Percentiles rank a stretch among this genome's conserved stretches.
phyloP scores from a whole-genome alignment of 2,888 invertebrate species.

The Synergus gifuensis region DNA sequence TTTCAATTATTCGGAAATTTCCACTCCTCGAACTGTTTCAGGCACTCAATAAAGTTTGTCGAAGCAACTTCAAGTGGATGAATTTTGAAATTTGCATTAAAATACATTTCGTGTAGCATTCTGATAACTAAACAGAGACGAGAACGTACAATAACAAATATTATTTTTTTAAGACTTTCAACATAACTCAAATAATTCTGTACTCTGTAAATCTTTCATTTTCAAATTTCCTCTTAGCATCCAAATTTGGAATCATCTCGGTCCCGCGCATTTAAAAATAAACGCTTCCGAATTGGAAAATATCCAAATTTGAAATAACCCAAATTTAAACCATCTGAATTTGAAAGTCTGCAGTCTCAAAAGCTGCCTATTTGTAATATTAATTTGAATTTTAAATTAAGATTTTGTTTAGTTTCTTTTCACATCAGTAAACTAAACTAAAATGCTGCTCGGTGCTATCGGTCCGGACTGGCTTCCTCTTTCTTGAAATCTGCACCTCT shows the following conservation, averaged over 20 bases:
- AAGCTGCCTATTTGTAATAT: neutral
- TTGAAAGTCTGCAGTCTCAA: neutral
- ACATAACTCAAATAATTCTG: too few species aligned
- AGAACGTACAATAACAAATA: neutral
- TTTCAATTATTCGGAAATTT: neutral
- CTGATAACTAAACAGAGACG: neutral
- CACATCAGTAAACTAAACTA: neutral
- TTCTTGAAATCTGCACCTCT: slow-evolving; percentile 33
- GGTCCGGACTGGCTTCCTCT: neutral
- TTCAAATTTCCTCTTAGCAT: neutral
- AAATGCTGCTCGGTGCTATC: neutral
- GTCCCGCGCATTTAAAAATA: neutral
- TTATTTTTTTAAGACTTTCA: neutral
- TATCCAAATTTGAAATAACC: neutral
- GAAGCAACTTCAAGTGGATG: neutral
- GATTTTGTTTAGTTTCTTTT: neutral
- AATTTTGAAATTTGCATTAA: neutral
- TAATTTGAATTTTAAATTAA: neutral
- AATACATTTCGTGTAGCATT: neutral
- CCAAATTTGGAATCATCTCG: slow-evolving; percentile 3
- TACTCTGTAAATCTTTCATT: neutral
- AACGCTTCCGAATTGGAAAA: slow-evolving; percentile 8
- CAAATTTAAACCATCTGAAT: neutral
- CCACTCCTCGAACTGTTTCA: neutral
- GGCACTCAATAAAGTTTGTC: neutral